Conservation (phyloP, 2,888 invertebrate genomes). For the Leistus spinibarbis region DNA sequence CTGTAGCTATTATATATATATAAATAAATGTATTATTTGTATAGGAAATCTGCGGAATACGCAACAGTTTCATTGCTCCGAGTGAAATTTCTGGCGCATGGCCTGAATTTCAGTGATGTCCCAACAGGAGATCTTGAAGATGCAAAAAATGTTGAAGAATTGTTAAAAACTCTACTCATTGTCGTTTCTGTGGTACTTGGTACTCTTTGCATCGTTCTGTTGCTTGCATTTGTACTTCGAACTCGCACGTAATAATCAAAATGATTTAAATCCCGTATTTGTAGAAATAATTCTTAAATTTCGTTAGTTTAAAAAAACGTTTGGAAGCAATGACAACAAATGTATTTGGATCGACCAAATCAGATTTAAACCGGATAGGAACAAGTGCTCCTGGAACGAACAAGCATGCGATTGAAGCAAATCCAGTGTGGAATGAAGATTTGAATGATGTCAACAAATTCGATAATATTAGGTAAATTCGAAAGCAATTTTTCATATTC, state of each 20-base stretch:
- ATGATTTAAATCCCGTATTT: too few species aligned
- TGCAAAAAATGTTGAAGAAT: conserved; percentile 53
- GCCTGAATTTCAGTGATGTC: conserved; percentile 28
- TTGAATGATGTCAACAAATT: conserved; percentile 58
- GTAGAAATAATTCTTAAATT: too few species aligned
- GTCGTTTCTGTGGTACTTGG: conserved; percentile 62
- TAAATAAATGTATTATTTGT: conserved; percentile 33
- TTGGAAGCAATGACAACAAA: conserved; percentile 27
- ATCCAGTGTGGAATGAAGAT: conserved; percentile 70
- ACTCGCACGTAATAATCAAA: conserved; percentile 66
- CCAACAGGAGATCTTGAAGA: conserved; percentile 42
- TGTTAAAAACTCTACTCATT: conserved; percentile 61
- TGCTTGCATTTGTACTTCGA: conserved; percentile 62
- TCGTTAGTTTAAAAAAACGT: conserved; percentile 29
- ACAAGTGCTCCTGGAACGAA: conserved; percentile 68
- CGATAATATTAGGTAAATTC: conserved; percentile 61
- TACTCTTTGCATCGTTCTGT: conserved; percentile 60
- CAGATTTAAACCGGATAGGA: conserved; percentile 64
- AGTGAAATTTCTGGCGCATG: conserved; percentile 42
- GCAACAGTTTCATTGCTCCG: conserved; percentile 43
- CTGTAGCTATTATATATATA: conserved; percentile 14
- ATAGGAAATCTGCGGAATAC: conserved; percentile 7
- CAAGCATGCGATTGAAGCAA: conserved; percentile 71
- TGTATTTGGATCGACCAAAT: conserved; percentile 66
- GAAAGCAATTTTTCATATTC: background rate